Conservation (phyloP, 2,113 vertebrate species). For the Microcebus tavaratra region DNA sequence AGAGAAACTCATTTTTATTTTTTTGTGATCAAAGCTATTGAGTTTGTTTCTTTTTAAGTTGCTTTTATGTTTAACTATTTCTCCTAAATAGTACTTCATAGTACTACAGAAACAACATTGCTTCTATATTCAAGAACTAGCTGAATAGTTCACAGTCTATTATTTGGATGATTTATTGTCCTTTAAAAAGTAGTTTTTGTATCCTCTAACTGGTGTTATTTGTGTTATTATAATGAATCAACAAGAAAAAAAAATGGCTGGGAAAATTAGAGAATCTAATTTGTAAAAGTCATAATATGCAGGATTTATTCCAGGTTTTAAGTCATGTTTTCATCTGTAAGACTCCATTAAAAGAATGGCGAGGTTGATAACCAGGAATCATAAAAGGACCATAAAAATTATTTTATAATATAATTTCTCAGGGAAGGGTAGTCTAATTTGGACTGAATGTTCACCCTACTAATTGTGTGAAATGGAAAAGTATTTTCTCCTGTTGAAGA, state of each 20-base stretch:
- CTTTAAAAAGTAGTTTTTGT: background rate
- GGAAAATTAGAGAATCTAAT: conserved; percentile 2
- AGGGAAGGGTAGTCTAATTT: background rate
- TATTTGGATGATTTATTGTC: background rate
- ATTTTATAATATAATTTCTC: conserved; percentile 14
- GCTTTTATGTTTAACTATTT: background rate
- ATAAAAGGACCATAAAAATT: background rate
- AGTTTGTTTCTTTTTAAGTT: conserved; percentile 20
- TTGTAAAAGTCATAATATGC: background rate
- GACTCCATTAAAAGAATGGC: background rate
- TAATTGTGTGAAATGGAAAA: background rate
- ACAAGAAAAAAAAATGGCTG: background rate
- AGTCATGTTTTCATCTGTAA: background rate
- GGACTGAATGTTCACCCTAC: background rate
- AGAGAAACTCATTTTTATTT: background rate
- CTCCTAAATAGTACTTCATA: background rate
- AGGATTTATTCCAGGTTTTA: background rate
- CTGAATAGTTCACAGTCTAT: background rate
- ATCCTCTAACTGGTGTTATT: background rate
- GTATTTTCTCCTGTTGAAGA: background rate
- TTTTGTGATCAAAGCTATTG: background rate
- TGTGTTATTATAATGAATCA: background rate
- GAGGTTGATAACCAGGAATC: background rate
- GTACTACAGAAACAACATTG: background rate
- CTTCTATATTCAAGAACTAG: background rate